Conservation (phyloP, 2,888 invertebrate genomes). For the Aspidiotus rigidus region DNA sequence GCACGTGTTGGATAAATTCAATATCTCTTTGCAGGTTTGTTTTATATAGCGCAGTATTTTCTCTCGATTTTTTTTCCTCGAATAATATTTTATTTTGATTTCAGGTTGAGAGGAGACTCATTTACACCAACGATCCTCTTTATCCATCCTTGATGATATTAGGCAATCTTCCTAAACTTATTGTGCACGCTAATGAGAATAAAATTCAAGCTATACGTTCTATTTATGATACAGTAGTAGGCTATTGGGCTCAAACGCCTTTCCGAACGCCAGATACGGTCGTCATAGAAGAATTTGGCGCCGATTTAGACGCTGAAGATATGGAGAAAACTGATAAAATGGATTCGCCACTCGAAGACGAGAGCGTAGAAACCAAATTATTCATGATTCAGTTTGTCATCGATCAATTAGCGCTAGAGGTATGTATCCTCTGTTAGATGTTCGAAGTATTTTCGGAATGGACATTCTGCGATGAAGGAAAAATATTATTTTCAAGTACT, state of each 20-base stretch:
- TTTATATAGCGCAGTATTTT: not conserved
- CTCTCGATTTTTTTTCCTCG: not conserved
- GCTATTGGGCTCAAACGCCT: slow-evolving; percentile 29
- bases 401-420: slow-evolving; percentile 76
- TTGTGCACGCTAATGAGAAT: slow-evolving; percentile 82
- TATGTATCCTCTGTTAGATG: slow-evolving; percentile 39
- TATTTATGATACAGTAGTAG: slow-evolving; percentile 43
- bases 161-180: slow-evolving; percentile 76
- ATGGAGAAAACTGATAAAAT: not conserved
- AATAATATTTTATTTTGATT: slow-evolving; percentile 37
- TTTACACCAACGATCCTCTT: slow-evolving; percentile 73
- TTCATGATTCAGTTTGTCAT: slow-evolving; percentile 78
- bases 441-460: not conserved
- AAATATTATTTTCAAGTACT: slow-evolving; percentile 42
- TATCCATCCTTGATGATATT: slow-evolving; percentile 75
- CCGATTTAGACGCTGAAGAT: slow-evolving; percentile 47
- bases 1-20: slow-evolving; percentile 75
- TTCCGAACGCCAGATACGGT: slow-evolving; percentile 27
- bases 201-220: slow-evolving; percentile 63
- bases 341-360: not conserved
- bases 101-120: slow-evolving; percentile 68
- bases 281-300: slow-evolving; percentile 45
- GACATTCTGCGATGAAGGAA: too few relatives aligned
- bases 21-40: slow-evolving; percentile 53
- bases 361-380: slow-evolving; percentile 47